Percentiles rank a stretch among this genome's conserved stretches.
phyloP scores from a whole-genome alignment of 1,140 invertebrate species.

The Dinoponera quadriceps region DNA sequence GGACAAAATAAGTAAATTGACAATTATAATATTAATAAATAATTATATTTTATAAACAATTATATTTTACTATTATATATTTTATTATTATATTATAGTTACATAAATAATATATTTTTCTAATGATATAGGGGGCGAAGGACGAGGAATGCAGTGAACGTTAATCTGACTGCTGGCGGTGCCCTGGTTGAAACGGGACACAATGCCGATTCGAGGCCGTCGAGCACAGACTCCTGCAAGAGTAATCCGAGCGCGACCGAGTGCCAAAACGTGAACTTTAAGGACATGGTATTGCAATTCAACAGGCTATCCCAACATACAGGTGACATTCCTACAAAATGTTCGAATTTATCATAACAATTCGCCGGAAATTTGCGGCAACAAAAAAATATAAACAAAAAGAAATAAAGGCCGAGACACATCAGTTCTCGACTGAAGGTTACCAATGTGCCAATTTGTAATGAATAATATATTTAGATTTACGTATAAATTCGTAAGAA shows the following conservation, averaged over 20 bases:
- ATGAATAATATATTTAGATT: too few species aligned
- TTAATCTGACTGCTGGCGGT: constrained; percentile 81
- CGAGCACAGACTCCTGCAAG: constrained; percentile 86
- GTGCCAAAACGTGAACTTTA: constrained; percentile 87
- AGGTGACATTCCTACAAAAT: constrained; percentile 73
- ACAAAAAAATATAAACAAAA: too few species aligned
- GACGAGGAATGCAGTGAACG: constrained; percentile 83
- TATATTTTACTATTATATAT: constrained; percentile 17
- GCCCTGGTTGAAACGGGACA: constrained; percentile 82
- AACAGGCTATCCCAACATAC: constrained; percentile 88
- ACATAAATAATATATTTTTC: constrained; percentile 5
- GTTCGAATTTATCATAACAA: not conserved
- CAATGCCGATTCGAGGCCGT: constrained; percentile 83
- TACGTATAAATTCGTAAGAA: too few species aligned
- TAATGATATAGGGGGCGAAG: constrained; percentile 80
- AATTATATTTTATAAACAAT: too few species aligned
- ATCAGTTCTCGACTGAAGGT: too few species aligned
- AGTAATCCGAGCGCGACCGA: constrained; percentile 82
- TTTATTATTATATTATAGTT: too few species aligned
- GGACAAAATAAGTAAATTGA: too few species aligned
- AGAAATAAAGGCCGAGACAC: too few species aligned
- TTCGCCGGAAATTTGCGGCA: too few species aligned
- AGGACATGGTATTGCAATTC: constrained; percentile 92
- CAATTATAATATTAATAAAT: too few species aligned
- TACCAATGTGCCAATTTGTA: too few species aligned